Evolutionary conservation across 2,113 vertebrate species (phyloP).

Genomic region (Sorex araneus): DNA sequence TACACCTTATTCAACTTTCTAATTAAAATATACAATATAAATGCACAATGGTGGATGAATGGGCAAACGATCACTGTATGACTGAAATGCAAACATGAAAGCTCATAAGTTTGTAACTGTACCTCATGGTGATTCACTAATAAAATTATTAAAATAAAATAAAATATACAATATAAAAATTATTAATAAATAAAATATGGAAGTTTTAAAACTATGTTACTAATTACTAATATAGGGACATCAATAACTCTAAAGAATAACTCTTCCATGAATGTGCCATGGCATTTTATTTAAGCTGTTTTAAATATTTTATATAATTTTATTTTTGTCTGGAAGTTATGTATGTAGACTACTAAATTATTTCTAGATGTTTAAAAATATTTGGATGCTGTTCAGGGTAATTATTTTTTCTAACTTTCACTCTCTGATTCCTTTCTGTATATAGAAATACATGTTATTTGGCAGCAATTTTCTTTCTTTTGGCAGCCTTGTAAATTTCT

Average conservation of each 20-base stretch:
- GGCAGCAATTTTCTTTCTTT: background rate
- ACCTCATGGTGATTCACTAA: too few species aligned
- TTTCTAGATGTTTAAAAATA: background rate
- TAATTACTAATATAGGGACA: background rate
- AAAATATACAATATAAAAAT: background rate
- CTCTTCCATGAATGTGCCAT: background rate
- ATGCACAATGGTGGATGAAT: too few species aligned
- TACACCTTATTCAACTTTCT: background rate
- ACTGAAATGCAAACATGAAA: too few species aligned
- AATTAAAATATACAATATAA: background rate
- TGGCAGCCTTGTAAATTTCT: background rate
- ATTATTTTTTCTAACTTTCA: background rate
- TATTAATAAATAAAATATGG: background rate
- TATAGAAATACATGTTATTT: background rate
- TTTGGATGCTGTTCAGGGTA: background rate
- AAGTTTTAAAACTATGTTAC: constrained; percentile 4
- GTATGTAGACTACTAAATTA: background rate
- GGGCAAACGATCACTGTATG: too few species aligned
- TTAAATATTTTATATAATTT: background rate
- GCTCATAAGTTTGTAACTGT: too few species aligned
- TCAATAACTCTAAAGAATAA: background rate
- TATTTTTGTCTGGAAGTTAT: background rate
- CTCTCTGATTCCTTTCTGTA: background rate
- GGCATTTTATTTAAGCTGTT: background rate
- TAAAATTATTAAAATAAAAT: too few species aligned